Evolutionary conservation across 2,797 vertebrate genomes (phyloP), one percentile per base, ranked within the genome.

Genomic region (Anabacerthia variegaticeps): DNA sequence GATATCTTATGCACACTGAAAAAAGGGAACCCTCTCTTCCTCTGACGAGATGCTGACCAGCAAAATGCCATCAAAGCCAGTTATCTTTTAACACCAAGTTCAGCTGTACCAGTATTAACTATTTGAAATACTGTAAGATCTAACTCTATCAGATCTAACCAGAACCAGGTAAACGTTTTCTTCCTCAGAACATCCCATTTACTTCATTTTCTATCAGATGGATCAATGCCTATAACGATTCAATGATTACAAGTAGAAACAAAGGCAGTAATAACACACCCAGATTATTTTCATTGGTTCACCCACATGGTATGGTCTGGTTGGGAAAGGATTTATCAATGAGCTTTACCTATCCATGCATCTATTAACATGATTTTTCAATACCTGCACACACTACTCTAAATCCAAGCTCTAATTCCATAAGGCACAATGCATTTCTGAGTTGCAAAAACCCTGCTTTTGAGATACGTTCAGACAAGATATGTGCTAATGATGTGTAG

Each of bases 291-390:
- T 28, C 39, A 54, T 0, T 46, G 32, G 20, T 13, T 36, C 39
- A 32, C 10, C 8, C 62, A 11, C 10, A 1, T 3, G 48, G 66
- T 37, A 34, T 0, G 7, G 20, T 8, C 32, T 55, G 46, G 17
- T 0, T 65, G 39, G 75, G 39, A 79, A 66, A 68, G 32, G 39
- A 14, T 77, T 65, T 78, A 16, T 34, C 58, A n/a, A 2, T 14
- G 7, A 20, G 49, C 46, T 84, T 52, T 8, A 30, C 21, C 19
- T 52, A 49, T 8, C 71, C 49, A 22, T 3, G 28, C 43, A 54
- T 14, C n/a, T n/a, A n/a, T 1, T 36, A 78, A 49, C 8, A 4
- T 1, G 26, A 67, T 16, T 78, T 32, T 48, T 19, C 36, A 4
- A 20, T 5, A n/a, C 17, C 39, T 58, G 44, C 63, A 4, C 0